Evolutionary conservation across 2,888 invertebrate genomes (phyloP).

Genomic region (Ptychoptera albimana): DNA sequence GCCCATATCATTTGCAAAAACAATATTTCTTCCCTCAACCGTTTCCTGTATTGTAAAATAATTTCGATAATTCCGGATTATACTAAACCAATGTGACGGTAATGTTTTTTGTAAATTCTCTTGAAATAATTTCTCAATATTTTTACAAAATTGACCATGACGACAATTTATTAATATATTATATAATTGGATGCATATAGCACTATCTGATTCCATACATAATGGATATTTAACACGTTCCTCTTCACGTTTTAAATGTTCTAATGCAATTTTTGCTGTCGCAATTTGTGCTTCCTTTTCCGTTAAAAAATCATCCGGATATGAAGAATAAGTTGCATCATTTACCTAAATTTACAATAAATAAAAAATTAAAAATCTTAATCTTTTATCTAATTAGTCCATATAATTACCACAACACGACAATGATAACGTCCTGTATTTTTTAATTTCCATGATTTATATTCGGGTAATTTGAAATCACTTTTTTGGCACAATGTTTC

Average conservation of each 20-base stretch:
- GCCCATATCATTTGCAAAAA: conserved; percentile 20
- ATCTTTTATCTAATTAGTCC: no score
- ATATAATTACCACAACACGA: conserved; percentile 18
- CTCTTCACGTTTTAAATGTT: conserved; percentile 18
- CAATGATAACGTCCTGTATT: conserved; percentile 17
- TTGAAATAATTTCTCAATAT: conserved; percentile 39
- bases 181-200: conserved; percentile 21
- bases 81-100: conserved; percentile 50
- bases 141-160: conserved; percentile 41
- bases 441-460: conserved; percentile 16
- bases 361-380: not conserved
- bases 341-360: conserved; percentile 9
- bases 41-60: conserved; percentile 29
- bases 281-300: conserved; percentile 19
- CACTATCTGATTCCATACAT: conserved; percentile 19
- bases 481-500: conserved; percentile 18
- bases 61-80: conserved; percentile 38
- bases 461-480: conserved; percentile 17
- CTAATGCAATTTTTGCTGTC: conserved; percentile 21
- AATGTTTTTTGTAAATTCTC: conserved; percentile 46
- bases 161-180: conserved; percentile 29
- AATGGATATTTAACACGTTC: conserved; percentile 17
- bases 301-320: conserved; percentile 22
- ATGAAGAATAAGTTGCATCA: conserved; percentile 20
- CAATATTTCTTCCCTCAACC: conserved; percentile 19